Evolutionary conservation across 2,888 invertebrate species (phyloP), one percentile per base, ranked within the genome.

Genomic region (Pheosia tremula): DNA sequence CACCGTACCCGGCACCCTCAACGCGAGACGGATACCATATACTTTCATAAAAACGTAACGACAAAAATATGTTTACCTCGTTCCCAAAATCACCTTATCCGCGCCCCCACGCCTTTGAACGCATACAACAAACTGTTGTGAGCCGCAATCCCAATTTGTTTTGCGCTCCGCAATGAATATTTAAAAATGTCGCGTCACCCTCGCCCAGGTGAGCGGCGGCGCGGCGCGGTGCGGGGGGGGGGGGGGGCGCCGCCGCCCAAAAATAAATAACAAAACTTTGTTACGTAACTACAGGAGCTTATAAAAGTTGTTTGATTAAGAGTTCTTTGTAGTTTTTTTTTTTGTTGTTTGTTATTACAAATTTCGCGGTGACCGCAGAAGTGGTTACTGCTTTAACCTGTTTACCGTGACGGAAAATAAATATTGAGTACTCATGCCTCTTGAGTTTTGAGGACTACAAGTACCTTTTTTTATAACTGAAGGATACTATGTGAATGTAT

Each of bases 131-230:
- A 49, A 36, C 50, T 11, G 43, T 49, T 5, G 8, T 8, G 11
- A n/a, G 5, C 10, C 11, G 13, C 45, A 61, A 62, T 62, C 49
- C 50, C 50, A 67, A 67, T 67, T 59, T 59, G 54, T 47, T 58
- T n/a, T 41, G 45, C 45, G 50, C 49, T 41, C 9, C 41, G 36
- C 39, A 41, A 9, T 24, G 45, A 58, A 50, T 43, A 54, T 63
- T 54, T 54, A 54, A 60, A 41, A 58, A 41, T 39, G 49, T 43
- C 8, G 5, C 36, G 5, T 36, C 24, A 36, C 13, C 5, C n/a
- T 24, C 24, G 24, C 24, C 24, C 50, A 24, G 24, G 50, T 50
- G n/a, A 47, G n/a, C 9, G 50, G 4, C 8, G 50, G 7, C 2
- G 43, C n/a, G 45, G 45, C 45, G 3, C 11, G n/a, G 11, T 4